Conservation (phyloP, 1,140 invertebrate species). For the Drusus annulatus region DNA sequence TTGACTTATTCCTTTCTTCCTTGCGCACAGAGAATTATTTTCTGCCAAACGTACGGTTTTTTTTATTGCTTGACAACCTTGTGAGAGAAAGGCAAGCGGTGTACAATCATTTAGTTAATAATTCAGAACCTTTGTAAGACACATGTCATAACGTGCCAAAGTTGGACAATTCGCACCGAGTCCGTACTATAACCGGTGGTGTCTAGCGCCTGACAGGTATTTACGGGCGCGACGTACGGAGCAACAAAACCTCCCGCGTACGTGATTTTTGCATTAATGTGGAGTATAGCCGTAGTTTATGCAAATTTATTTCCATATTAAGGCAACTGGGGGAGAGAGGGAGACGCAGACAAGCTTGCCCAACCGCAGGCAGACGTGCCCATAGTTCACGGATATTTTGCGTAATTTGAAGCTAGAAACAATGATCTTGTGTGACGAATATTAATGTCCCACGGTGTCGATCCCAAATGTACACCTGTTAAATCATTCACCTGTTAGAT, state of each 20-base stretch:
- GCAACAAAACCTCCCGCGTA: conserved; percentile 23
- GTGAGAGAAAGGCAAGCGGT: neutral
- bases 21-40: neutral
- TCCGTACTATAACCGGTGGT: neutral
- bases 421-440: neutral
- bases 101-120: no score
- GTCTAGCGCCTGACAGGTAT: conserved; percentile 19
- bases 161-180: neutral
- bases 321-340: neutral
- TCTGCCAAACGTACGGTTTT: neutral
- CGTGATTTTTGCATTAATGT: conserved; percentile 50
- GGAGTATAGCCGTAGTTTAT: conserved; percentile 41
- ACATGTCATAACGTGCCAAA: neutral
- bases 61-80: neutral
- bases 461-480: no score
- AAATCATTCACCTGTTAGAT: no score
- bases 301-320: conserved; percentile 41
- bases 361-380: conserved; percentile 7
- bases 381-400: conserved; percentile 5
- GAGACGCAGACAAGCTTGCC: neutral
- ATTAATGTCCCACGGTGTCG: no score
- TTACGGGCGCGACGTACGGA: conserved; percentile 35
- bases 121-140: neutral
- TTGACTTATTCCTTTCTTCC: no score
- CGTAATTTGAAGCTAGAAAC: conserved; percentile 9